Conservation (phyloP, 2,797 vertebrate species). For the Melanotaenia parkinsoni region DNA sequence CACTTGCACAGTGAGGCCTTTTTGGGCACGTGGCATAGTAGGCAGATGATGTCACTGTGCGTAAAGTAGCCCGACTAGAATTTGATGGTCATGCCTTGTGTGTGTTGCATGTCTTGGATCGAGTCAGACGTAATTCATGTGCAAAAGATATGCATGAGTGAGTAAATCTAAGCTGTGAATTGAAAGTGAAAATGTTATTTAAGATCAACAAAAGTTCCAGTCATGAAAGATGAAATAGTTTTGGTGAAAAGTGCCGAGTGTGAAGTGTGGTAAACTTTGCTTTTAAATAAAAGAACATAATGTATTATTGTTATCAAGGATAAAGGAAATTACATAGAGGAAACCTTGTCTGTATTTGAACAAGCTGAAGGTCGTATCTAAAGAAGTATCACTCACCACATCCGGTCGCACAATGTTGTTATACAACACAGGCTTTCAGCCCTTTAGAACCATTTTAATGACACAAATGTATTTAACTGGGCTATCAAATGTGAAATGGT, state of each 20-base stretch:
- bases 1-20: constrained; percentile 25
- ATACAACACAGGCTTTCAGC: constrained; percentile 25
- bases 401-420: constrained; percentile 11
- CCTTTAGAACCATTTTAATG: constrained; percentile 46
- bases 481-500: constrained; percentile 33
- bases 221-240: neutral
- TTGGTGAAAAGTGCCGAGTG: neutral
- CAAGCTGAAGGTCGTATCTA: neutral
- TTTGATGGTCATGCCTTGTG: constrained; percentile 30
- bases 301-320: neutral
- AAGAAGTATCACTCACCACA: neutral
- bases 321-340: neutral
- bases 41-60: constrained; percentile 53
- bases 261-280: constrained; percentile 10
- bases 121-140: constrained; percentile 26
- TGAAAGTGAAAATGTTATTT: constrained; percentile 9
- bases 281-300: neutral
- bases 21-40: constrained; percentile 29
- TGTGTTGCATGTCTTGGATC: constrained; percentile 36
- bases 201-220: neutral
- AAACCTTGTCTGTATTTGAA: neutral
- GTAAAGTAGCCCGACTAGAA: constrained; percentile 58
- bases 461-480: constrained; percentile 31
- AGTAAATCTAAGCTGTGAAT: constrained; percentile 30
- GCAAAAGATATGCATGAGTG: constrained; percentile 30